Base-by-base conservation (phyloP, 2,888 invertebrate genomes). In the Agrochola lota region DNA sequence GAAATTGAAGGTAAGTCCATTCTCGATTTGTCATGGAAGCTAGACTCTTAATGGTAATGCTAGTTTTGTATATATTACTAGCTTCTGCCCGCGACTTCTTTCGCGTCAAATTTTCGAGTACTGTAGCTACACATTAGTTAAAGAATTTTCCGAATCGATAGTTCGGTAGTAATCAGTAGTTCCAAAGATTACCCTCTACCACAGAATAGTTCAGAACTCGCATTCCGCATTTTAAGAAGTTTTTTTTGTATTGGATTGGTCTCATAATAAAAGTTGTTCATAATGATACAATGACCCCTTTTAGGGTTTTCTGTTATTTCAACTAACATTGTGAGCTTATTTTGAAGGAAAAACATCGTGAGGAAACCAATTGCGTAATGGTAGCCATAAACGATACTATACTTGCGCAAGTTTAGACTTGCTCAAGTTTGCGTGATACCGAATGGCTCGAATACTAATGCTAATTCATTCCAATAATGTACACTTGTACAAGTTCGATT, bases 1-100 rank as follows among this genome's bases (percentile, higher is more conserved):
- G 92, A 96, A 97, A 89, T 95, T 98, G 88, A 98, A 97, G 96
- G 98, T 95, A 87, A 83, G 81, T 80, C 6, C 5, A 26, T 60
- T 63, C 7, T 43, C 1, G 20, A 30, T 67, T 60, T n/a, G 1
- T 30, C 20, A 46, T 17, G 1, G 35, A 11, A 9, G 9, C 9
- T 23, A 23, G 20, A 66, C 1, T 1, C 15, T 15, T n/a, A n/a
- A n/a, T n/a, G 17, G 20, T 12, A 12, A 43, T 66, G 46, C 11
- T 26, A 59, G 59, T n/a, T 57, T 57, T 46, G n/a, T 30, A 30
- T 30, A 30, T 30, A 40, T 40, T 12, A 46, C 43, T 11, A 46
- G 12, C 12, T 46, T 46, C 43, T 46, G 4, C 12, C 12, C 46
- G 20, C 17, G 7, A 49, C 0, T 17, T 49, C 6, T 17, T 17